A percentile compares a stretch with the other conserved stretches of the same genome.
These are phyloP conservation scores for Chouioia cunea DNA, from an alignment of 2,888 invertebrate genomes.

Conservation along the genomic window DNA sequence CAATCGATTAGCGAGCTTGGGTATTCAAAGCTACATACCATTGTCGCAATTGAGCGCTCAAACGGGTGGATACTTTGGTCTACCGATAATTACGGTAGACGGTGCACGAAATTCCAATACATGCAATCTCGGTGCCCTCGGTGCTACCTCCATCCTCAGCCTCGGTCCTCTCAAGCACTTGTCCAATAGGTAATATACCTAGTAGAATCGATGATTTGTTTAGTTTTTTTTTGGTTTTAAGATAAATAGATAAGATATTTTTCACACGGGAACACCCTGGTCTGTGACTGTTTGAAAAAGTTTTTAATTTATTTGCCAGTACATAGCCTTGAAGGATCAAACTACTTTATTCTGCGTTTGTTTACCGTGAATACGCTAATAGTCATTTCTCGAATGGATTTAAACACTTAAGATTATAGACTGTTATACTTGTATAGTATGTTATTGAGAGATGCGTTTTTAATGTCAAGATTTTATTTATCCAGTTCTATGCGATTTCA, in stretches of 20 bases:
- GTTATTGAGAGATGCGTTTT: too few species aligned
- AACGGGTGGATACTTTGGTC: conserved; percentile 76
- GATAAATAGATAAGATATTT: too few species aligned
- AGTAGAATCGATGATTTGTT: too few species aligned
- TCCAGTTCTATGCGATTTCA: too few species aligned
- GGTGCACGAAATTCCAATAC: conserved; percentile 74
- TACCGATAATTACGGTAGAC: conserved; percentile 79
- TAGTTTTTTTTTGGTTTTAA: too few species aligned
- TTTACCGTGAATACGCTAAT: too few species aligned
- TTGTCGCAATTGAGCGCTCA: conserved; percentile 75
- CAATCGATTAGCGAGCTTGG: conserved; percentile 75
- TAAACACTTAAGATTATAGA: too few species aligned
- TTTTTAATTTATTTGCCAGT: background rate
- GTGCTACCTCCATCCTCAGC: conserved; percentile 79
- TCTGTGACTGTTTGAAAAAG: background rate
- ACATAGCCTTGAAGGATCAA: conserved; percentile 19
- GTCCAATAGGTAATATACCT: conserved; percentile 40
- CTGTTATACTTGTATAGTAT: too few species aligned
- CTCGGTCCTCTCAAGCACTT: conserved; percentile 77
- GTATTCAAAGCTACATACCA: conserved; percentile 82
- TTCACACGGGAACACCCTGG: too few species aligned
- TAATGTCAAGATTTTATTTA: too few species aligned
- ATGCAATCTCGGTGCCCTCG: conserved; percentile 75
- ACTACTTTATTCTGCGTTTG: conserved; percentile 19
- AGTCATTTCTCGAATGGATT: too few species aligned